Conservation (phyloP, 2,113 vertebrate species). For the Hippocampus comes region DNA sequence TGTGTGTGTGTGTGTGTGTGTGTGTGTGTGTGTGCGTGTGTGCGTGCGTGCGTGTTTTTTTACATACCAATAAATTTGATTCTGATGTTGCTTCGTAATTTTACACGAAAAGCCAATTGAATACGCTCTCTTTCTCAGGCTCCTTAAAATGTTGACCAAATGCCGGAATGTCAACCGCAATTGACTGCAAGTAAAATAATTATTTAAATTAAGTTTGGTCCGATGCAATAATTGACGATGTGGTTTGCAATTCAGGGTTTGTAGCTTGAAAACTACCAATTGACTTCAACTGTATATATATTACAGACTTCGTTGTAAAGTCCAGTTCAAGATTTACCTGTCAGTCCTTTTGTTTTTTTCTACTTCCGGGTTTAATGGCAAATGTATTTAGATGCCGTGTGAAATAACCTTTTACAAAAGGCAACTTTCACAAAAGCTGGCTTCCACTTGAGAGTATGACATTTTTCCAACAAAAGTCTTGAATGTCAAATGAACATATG, state of each 20-base stretch:
- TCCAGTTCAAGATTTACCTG: not conserved
- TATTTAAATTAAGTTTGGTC: not conserved
- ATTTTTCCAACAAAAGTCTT: not conserved
- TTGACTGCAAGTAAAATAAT: no score
- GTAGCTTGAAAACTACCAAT: not conserved
- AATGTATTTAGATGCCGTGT: not conserved
- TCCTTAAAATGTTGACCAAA: no score
- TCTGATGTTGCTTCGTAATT: no score
- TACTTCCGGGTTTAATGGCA: not conserved
- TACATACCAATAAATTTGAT: no score
- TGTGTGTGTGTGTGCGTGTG: no score
- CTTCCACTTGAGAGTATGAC: not conserved
- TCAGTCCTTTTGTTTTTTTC: no score
- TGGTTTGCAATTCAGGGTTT: not conserved
- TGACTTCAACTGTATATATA: not conserved
- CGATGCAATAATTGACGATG: not conserved
- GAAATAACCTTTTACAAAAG: not conserved
- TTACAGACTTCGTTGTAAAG: not conserved
- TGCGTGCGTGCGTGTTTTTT: no score
- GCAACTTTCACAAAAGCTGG: not conserved
- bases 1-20: no score
- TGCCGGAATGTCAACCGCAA: no score
- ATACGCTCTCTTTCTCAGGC: no score
- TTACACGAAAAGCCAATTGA: no score
- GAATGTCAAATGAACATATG: not conserved